Base-by-base conservation (phyloP, 2,888 invertebrate species). In the Pterostichus niger region DNA sequence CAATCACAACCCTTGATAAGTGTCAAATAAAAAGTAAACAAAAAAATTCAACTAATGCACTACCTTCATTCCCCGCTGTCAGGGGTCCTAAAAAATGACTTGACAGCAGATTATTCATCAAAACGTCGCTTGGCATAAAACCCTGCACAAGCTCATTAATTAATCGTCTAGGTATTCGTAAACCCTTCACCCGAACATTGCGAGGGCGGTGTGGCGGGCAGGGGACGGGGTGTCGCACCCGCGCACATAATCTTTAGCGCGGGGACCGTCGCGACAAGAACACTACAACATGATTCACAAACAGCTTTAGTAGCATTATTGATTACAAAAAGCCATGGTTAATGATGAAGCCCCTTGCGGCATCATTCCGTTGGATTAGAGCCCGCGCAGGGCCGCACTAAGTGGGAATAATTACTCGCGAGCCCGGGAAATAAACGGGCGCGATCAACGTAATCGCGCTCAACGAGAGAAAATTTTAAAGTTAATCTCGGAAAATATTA, bases 271-370 rank as follows among this genome's bases (percentile, higher is more conserved):
- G 46, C 52, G 52, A 75, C 75, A 75, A 75, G 71, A 56, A 56
- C 81, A 73, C 71, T 81, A 81, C 71, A 81, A 79, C 85, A 85
- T 85, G 85, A 85, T 85, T 84, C 85, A 84, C 83, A 85, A 85
- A 85, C 84, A 83, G 85, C 85, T 84, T 84, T 85, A 84, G 84
- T 85, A 85, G 73, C 73, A 84, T 85, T 86, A 86, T 86, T 85
- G 86, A 86, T 86, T 86, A 84, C 85, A 85, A 85, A 86, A 85
- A 85, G 84, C 85, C 84, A 84, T 85, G 85, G 84, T 85, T 85
- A 86, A 86, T 86, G 83, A 86, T 84, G 85, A 85, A 85, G 85
- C 85, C 82, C 49, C 85, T 84, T 84, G 84, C 82, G 84, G 85
- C 84, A 85, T 84, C 84, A 84, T 84, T 84, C 78, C 84, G 84